These are phyloP conservation scores for Pristionchus exspectatus DNA, from an alignment of 2,888 invertebrate genomes.

Conservation along the genomic window DNA sequence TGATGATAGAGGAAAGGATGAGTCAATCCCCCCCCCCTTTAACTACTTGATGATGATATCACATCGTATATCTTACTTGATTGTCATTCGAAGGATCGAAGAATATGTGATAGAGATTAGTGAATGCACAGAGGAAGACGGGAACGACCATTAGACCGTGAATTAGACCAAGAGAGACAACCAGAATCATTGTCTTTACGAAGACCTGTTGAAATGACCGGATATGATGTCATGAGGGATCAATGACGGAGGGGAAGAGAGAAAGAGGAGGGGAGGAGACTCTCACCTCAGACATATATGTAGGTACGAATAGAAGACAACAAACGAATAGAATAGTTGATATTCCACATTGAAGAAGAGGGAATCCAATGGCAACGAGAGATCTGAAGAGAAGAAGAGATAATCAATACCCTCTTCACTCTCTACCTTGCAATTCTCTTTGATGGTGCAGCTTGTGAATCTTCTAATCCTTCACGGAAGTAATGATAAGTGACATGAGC, in stretches of 20 bases:
- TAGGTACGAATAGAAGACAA: slow-evolving; percentile 72
- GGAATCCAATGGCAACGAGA: slow-evolving; percentile 74
- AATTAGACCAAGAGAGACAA: slow-evolving; percentile 73
- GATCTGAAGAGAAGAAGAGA: slow-evolving; percentile 60
- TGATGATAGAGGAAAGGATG: neutral
- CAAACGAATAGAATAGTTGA: slow-evolving; percentile 73
- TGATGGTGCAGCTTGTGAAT: slow-evolving; percentile 64
- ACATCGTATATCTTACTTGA: slow-evolving; percentile 36
- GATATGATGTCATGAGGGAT: too few species aligned
- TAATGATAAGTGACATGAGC: slow-evolving; percentile 77
- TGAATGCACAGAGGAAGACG: slow-evolving; percentile 72
- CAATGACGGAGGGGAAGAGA: neutral
- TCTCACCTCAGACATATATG: slow-evolving; percentile 74
- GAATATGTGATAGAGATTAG: slow-evolving; percentile 62
- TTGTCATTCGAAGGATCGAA: slow-evolving; percentile 49
- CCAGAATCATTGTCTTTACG: slow-evolving; percentile 77
- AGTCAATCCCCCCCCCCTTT: neutral
- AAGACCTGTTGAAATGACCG: slow-evolving; percentile 66
- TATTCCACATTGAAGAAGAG: slow-evolving; percentile 74
- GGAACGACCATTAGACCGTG: slow-evolving; percentile 75
- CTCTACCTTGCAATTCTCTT: slow-evolving; percentile 65
- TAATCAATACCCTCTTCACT: neutral
- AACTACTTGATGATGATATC: neutral
- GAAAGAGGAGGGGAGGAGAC: neutral
- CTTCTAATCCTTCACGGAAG: slow-evolving; percentile 71